Conservation (phyloP, 2,888 invertebrate species). For the Cantharis lateralis region DNA sequence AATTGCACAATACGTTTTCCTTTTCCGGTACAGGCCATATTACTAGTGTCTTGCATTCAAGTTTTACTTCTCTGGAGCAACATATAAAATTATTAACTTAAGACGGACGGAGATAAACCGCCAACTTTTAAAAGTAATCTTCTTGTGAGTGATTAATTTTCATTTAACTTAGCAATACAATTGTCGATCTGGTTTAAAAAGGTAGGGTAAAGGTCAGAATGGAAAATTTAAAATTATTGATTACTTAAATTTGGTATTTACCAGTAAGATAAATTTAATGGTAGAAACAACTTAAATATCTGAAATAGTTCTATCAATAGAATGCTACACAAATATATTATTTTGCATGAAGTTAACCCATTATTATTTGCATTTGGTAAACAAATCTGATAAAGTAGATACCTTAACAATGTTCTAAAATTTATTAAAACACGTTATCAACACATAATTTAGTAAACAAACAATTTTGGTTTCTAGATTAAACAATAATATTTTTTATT, state of each 20-base stretch:
- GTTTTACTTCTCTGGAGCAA: constrained; percentile 11
- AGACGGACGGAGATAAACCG: background rate
- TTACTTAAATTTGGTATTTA: background rate
- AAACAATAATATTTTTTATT: constrained; percentile 3
- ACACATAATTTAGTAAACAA: constrained; percentile 11
- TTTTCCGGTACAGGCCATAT: constrained; percentile 25
- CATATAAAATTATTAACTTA: constrained; percentile 11
- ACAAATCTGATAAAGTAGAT: constrained; percentile 17
- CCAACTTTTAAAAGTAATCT: background rate
- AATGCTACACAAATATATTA: constrained; percentile 5
- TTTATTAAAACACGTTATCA: constrained; percentile 15
- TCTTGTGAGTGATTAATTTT: background rate
- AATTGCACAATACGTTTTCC: constrained; percentile 42
- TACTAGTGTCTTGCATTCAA: constrained; percentile 19
- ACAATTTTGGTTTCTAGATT: constrained; percentile 11
- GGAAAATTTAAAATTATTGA: background rate
- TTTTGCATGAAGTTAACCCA: constrained; percentile 18
- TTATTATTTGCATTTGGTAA: constrained; percentile 17
- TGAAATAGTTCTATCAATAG: constrained; percentile 6
- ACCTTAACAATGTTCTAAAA: constrained; percentile 18
- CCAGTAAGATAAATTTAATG: background rate
- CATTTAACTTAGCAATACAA: background rate
- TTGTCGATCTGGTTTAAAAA: no score
- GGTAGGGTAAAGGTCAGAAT: background rate
- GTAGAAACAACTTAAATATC: constrained; percentile 5